These are phyloP conservation scores for Emys orbicularis DNA, from an alignment of 2,797 vertebrate species.

Conservation along the genomic window DNA sequence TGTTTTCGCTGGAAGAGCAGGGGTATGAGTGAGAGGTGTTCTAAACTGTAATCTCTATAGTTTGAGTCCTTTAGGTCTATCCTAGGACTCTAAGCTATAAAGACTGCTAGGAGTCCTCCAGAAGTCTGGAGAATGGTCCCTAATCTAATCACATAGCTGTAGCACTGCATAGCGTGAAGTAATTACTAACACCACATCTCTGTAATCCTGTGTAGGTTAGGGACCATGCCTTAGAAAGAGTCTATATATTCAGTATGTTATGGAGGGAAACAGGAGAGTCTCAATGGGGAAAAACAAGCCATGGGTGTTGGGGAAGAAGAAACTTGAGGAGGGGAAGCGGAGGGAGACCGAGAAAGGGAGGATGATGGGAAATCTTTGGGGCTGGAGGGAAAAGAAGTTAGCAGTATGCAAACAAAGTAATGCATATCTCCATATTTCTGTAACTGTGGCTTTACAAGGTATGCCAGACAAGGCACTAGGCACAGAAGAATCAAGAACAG, in stretches of 20 bases:
- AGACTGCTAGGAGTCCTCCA: neutral
- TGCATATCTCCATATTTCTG: neutral
- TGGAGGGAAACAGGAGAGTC: neutral
- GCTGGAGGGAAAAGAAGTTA: neutral
- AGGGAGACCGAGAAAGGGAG: neutral
- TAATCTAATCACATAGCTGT: neutral
- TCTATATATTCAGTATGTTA: neutral
- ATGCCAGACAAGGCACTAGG: neutral
- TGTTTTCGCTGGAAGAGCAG: neutral
- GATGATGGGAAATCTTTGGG: neutral
- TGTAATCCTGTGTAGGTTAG: neutral
- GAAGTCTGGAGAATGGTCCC: neutral
- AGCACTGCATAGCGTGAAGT: neutral
- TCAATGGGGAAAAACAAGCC: neutral
- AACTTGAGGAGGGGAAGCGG: neutral
- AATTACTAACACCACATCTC: neutral
- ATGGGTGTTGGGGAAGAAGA: neutral
- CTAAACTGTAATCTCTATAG: too few species aligned
- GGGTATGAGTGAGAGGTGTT: neutral
- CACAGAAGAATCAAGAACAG: neutral
- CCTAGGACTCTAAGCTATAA: neutral
- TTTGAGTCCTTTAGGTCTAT: rapidly evolving
- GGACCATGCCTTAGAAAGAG: neutral
- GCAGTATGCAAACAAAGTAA: neutral
- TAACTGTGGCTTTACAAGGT: neutral